Base-by-base conservation (phyloP, 2,113 vertebrate species). In the Baryphthengus martii region DNA sequence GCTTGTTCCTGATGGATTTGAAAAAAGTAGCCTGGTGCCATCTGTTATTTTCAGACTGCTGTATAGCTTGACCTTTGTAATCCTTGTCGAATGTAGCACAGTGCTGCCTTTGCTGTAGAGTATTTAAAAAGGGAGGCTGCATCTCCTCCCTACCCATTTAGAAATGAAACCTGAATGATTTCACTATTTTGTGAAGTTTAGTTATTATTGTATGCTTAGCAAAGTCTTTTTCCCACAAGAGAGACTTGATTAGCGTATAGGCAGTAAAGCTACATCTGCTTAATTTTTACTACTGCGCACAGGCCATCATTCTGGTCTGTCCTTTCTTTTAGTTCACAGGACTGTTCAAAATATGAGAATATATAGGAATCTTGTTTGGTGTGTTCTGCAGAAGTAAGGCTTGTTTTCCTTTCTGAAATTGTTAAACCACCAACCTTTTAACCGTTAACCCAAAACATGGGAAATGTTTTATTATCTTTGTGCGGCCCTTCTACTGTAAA, bases 1-100 rank as follows among this genome's bases (percentile, higher is more conserved):
- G 79, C 88, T 88, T 96, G 88, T 93, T 94, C 94, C 79, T 90
- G 40, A 81, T 67, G 52, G 52, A 35, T 81, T 92, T 81, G 82
- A 56, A 79, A 83, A 63, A 82, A 88, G 23, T 45, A 68, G 68
- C 23, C 58, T 94, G 67, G 45, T 93, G 45, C 93, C 91, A 96
- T 96, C 88, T 96, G 88, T 90, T 90, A 52, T 40, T 40, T 91
- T 77, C 44, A 88, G 79, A 49, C 71, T 93, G 82, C 72, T 35
- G 21, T 92, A 24, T 31, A 52, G 18, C 42, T 70, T 81, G 55
- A 91, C 76, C 76, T 88, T 81, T 82, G 82, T 80, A 59, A 84
- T 86, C 56, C 66, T 68, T 49, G 56, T 91, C 63, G 78, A 63
- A 61, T 52, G 40, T 40, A 85, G 35, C 63, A 23, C 29, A 33